Evolutionary conservation across 1,140 invertebrate species (phyloP).

Genomic region (Achroia grisella): DNA sequence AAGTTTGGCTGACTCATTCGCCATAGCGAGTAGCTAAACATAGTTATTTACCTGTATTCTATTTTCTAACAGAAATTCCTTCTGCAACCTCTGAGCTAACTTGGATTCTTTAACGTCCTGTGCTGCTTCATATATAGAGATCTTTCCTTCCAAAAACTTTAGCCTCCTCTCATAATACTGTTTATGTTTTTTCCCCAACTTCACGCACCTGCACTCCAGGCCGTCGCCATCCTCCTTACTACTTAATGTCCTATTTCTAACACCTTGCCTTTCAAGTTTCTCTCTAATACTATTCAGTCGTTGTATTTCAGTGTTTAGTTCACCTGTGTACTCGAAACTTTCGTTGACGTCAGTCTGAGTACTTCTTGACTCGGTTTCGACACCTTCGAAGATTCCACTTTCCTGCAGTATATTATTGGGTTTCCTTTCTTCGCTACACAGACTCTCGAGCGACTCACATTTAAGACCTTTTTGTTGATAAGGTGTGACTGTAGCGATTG

Average conservation of each 20-base stretch:
- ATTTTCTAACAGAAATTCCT: conserved; percentile 73
- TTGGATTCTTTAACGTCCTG: conserved; percentile 75
- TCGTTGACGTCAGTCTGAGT: conserved; percentile 74
- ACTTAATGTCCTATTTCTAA: conserved; percentile 67
- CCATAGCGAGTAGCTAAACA: too few relatives aligned
- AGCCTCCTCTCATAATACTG: conserved; percentile 76
- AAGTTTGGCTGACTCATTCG: too few relatives aligned
- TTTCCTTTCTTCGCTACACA: conserved; percentile 54
- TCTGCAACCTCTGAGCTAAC: conserved; percentile 74
- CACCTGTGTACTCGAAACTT: conserved; percentile 60
- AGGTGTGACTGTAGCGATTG: conserved; percentile 69
- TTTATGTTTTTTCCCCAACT: conserved; percentile 71
- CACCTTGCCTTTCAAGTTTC: conserved; percentile 71
- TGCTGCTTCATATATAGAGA: conserved; percentile 75
- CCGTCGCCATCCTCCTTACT: conserved; percentile 49
- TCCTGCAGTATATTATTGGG: conserved; percentile 74
- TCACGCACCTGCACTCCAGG: conserved; percentile 63
- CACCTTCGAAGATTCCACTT: conserved; percentile 78
- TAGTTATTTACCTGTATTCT: conserved; percentile 52
- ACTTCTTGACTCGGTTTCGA: conserved; percentile 62
- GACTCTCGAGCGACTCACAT: conserved; percentile 54
- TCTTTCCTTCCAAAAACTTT: conserved; percentile 75
- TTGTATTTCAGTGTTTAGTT: conserved; percentile 73
- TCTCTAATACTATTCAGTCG: conserved; percentile 74
- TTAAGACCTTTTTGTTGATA: conserved; percentile 67